A percentile compares a stretch with the other conserved stretches of the same genome.
Conservation (phyloP, 30 jellyfish, hydroid and myxozoan genomes). For the Turritopsis rubra region DNA sequence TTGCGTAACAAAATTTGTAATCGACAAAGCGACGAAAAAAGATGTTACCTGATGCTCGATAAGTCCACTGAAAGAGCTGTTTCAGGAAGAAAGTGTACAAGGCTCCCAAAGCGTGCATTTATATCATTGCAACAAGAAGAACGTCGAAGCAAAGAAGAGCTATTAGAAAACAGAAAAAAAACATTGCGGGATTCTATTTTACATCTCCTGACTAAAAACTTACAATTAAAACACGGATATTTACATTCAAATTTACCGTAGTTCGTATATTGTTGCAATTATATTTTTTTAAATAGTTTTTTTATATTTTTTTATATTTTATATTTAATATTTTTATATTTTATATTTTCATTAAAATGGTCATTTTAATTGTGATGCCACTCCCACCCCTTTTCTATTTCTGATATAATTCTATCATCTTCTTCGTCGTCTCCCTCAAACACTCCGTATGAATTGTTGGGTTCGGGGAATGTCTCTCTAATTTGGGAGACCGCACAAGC, state of each 20-base stretch:
- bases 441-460: not conserved
- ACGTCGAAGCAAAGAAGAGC: not conserved
- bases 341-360: too few relatives aligned
- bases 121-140: not conserved
- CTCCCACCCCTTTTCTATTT: not conserved
- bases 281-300: too few relatives aligned
- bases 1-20: not conserved
- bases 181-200: not conserved
- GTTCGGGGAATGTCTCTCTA: conserved; percentile 2
- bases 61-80: not conserved
- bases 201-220: too few relatives aligned
- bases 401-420: not conserved
- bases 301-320: too few relatives aligned
- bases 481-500: not conserved
- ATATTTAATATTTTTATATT: too few relatives aligned
- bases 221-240: not conserved
- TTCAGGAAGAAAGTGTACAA: not conserved
- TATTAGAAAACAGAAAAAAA: not conserved
- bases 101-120: not conserved
- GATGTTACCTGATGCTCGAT: not conserved
- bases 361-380: not conserved
- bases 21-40: not conserved
- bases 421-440: not conserved
- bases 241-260: too few relatives aligned
- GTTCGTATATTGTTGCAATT: not conserved